Conservation (phyloP, 2,797 vertebrate species). For the Coracias cyanogaster region DNA sequence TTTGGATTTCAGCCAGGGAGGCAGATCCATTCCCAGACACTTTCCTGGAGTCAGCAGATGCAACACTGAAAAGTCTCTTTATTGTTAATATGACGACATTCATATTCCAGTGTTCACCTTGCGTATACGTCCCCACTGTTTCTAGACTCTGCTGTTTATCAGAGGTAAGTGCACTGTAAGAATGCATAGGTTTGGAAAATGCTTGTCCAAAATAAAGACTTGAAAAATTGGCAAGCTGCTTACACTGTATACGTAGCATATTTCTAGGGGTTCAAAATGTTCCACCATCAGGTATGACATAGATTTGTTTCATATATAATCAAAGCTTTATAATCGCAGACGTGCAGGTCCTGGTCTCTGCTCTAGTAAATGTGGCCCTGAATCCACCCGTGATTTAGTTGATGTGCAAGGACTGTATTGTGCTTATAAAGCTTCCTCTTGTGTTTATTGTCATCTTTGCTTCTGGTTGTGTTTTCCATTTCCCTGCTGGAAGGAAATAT, state of each 20-base stretch:
- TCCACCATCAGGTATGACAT: neutral
- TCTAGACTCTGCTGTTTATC: neutral
- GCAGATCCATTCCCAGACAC: neutral
- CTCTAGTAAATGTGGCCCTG: neutral
- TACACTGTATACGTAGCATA: rapidly evolving
- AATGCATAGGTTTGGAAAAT: neutral
- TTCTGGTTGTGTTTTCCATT: neutral
- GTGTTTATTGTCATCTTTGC: neutral
- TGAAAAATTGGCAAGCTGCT: neutral
- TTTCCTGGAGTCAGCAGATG: neutral
- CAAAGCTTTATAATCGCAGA: neutral
- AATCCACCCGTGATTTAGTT: neutral
- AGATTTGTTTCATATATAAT: neutral
- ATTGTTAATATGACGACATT: neutral
- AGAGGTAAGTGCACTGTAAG: neutral
- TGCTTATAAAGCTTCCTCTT: neutral
- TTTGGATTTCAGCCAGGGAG: neutral
- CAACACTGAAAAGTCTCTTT: neutral
- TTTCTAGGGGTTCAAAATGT: neutral
- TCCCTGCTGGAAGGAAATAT: neutral
- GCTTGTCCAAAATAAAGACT: neutral
- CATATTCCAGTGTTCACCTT: neutral
- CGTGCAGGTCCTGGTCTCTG: neutral
- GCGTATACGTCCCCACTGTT: neutral
- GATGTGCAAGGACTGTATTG: neutral